Conservation (phyloP, 1,140 invertebrate species). For the Pseudomyrmex sp. region DNA sequence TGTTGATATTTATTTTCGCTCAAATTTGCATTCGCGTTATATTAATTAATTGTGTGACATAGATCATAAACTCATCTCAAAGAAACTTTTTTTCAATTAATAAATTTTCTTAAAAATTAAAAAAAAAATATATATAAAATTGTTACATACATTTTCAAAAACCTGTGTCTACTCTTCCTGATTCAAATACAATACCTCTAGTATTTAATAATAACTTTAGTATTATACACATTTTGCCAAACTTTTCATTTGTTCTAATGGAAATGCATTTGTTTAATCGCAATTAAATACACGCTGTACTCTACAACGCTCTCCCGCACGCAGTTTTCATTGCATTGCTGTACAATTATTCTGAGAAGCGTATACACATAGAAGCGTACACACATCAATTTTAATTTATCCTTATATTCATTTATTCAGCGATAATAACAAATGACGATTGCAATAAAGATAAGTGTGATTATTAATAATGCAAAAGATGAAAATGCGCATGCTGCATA, state of each 20-base stretch:
- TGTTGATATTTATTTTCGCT: neutral
- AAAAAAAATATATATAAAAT: neutral
- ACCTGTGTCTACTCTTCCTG: neutral
- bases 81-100: neutral
- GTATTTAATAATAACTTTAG: neutral
- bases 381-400: constrained; percentile 52
- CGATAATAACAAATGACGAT: constrained; percentile 52
- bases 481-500: neutral
- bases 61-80: neutral
- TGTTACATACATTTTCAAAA: neutral
- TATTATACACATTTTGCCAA: constrained; percentile 15
- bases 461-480: constrained; percentile 47
- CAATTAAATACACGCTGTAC: constrained; percentile 1
- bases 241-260: constrained; percentile 24
- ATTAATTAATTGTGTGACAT: too few relatives aligned
- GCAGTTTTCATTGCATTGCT: neutral
- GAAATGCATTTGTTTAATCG: constrained; percentile 39
- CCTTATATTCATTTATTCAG: constrained; percentile 41
- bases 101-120: neutral
- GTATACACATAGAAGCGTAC: neutral
- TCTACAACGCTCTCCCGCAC: neutral
- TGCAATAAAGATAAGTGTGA: constrained; percentile 39
- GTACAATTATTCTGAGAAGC: constrained; percentile 38
- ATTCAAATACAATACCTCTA: too few relatives aligned
- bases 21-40: neutral